phyloP scores from a whole-genome alignment of 2,888 invertebrate species.

The Meteorus colon region DNA sequence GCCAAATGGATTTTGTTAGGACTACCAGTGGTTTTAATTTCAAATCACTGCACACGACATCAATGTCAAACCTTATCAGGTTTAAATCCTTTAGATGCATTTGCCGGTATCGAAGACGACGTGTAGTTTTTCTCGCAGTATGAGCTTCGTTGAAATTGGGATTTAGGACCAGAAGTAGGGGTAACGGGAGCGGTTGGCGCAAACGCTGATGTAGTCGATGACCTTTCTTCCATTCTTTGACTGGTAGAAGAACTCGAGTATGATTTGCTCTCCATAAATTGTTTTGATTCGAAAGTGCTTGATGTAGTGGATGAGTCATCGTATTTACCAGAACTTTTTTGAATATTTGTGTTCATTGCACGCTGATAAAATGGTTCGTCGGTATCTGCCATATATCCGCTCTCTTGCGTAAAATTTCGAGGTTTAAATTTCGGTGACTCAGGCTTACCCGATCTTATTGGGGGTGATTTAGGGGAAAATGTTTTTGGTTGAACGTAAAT shows the following conservation, averaged over 20 bases:
- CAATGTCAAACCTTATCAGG: conserved; percentile 68
- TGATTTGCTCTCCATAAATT: conserved; percentile 65
- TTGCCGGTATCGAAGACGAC: conserved; percentile 49
- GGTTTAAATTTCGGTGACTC: conserved; percentile 76
- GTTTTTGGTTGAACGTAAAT: conserved; percentile 64
- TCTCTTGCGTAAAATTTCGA: conserved; percentile 74
- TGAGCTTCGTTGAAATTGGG: conserved; percentile 63
- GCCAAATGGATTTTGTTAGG: neutral
- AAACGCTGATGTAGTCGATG: conserved; percentile 43
- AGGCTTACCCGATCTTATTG: conserved; percentile 65
- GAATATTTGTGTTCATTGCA: conserved; percentile 46
- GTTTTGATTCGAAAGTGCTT: conserved; percentile 62
- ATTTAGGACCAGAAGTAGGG: conserved; percentile 47
- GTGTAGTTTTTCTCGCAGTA: conserved; percentile 64
- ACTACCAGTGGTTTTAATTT: neutral
- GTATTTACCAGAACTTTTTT: conserved; percentile 62
- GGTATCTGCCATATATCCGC: conserved; percentile 83
- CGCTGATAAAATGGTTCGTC: conserved; percentile 77
- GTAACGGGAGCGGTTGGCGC: conserved; percentile 24
- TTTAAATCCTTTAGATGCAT: conserved; percentile 60
- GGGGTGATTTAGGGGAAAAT: conserved; percentile 49
- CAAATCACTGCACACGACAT: conserved; percentile 37
- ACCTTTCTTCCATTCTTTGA: conserved; percentile 25
- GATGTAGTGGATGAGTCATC: conserved; percentile 60
- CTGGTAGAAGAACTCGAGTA: conserved; percentile 54